Base-by-base conservation (phyloP, 2,888 invertebrate genomes). In the Catocala fraxini region DNA sequence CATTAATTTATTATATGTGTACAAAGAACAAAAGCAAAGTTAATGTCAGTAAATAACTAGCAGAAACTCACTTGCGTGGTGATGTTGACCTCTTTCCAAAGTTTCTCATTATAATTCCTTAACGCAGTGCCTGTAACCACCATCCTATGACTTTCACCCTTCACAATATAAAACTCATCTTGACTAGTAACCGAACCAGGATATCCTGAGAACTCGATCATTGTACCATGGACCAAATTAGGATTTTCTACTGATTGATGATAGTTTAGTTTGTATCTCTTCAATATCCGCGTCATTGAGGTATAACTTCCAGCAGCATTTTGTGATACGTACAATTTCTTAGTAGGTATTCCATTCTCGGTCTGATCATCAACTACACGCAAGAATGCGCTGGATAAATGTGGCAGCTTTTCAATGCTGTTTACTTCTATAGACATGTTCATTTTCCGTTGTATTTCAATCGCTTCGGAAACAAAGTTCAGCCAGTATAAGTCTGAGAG, bases 201-300 rank as follows among this genome's bases (percentile, higher is more conserved):
- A 86, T 98, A 98, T 0, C 98, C 97, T 0, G 98, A 96, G 91
- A 98, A 98, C 9, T 96, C 95, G 25, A 97, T 95, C 4, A 96
- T 95, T 46, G 94, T 93, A 0, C 97, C 97, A 0, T 97, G 96
- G 25, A 97, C 95, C 4, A 94, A 85, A 12, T 90, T 88, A 12
- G 92, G 89, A 51, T 91, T 89, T 51, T 90, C 90, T 3, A 95
- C 91, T 10, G 95, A 95, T 54, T 93, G 87, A 71, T 96, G 97
- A 85, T 96, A 98, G 65, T 96, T 96, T 56, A 99, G 96, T 79
- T 97, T 97, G 91, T 98, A 98, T 60, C 96, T 96, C 87, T 98
- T 98, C 80, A 98, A 93, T 42, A 98, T 95, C 61, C 98, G 95
- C 64, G 98, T 94, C 98, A 98, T 98, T 69, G 96, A 95, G 42